Evolutionary conservation across 2,888 invertebrate species (phyloP).

Genomic region (Phalera bucephala): DNA sequence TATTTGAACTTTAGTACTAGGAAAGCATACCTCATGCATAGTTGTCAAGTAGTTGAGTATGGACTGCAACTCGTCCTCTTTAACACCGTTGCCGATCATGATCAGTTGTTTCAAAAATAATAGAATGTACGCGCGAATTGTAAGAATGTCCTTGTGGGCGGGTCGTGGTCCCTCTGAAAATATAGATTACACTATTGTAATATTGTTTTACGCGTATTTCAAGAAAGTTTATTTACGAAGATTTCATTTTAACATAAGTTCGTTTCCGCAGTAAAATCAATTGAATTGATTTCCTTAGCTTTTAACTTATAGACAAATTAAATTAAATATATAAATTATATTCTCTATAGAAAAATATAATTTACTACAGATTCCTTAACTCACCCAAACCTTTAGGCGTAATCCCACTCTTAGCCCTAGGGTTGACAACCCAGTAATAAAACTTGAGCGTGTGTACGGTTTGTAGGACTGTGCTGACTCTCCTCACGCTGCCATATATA

Average conservation of each 20-base stretch:
- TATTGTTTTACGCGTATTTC: too few relatives aligned
- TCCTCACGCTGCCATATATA: constrained; percentile 97
- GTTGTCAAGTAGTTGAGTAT: constrained; percentile 99
- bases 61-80: constrained; percentile 99
- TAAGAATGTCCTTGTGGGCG: constrained; percentile 95
- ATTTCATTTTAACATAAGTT: too few relatives aligned
- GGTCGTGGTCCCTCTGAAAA: constrained; percentile 95
- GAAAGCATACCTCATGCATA: constrained; percentile 92
- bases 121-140: constrained; percentile 96
- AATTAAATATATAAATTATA: too few relatives aligned
- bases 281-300: too few relatives aligned
- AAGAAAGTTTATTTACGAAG: too few relatives aligned
- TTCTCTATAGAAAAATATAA: too few relatives aligned
- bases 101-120: constrained; percentile 98
- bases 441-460: constrained; percentile 99
- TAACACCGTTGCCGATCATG: constrained; percentile 97
- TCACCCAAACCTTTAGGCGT: constrained; percentile 97
- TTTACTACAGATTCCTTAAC: too few relatives aligned
- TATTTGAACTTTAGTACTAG: too few relatives aligned
- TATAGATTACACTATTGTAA: too few relatives aligned
- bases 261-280: too few relatives aligned
- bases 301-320: too few relatives aligned
- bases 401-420: constrained; percentile 96
- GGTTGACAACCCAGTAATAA: constrained; percentile 99
- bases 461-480: constrained; percentile 98